A percentile compares a stretch with the other conserved stretches of the same genome.
These are phyloP conservation scores for Diabrotica undecimpunctata DNA, from an alignment of 1,140 invertebrate genomes.

Conservation along the genomic window DNA sequence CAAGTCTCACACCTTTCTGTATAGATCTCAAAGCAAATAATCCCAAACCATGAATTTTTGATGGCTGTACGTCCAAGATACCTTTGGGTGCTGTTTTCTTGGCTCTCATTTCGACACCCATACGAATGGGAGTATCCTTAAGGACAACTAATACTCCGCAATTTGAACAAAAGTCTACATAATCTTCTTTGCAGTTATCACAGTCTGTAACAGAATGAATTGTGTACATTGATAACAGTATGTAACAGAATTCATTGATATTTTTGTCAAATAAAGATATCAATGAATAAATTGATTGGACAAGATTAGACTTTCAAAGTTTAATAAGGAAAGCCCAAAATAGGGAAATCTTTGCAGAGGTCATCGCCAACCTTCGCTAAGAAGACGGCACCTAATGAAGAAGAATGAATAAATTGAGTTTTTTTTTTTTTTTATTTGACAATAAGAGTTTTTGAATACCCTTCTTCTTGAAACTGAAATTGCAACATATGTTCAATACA, in stretches of 20 bases:
- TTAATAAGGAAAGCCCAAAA: no score
- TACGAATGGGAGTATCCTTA: slow-evolving; percentile 22
- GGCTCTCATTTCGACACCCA: slow-evolving; percentile 24
- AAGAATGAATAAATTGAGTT: no score
- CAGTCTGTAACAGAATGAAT: slow-evolving; percentile 25
- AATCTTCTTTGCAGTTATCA: slow-evolving; percentile 29
- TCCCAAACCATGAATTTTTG: slow-evolving; percentile 40
- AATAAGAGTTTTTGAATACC: no score
- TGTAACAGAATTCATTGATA: not conserved
- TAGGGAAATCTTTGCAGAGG: no score
- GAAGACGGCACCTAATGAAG: no score
- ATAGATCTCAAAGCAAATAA: slow-evolving; percentile 46
- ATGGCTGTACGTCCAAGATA: slow-evolving; percentile 18
- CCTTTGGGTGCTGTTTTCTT: slow-evolving; percentile 18
- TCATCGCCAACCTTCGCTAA: no score
- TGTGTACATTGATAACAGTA: not conserved
- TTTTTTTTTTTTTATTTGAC: no score
- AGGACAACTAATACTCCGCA: slow-evolving; percentile 28
- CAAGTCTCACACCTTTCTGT: slow-evolving; percentile 46
- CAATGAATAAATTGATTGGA: not conserved
- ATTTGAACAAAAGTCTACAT: slow-evolving; percentile 28
- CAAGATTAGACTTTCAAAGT: not conserved
- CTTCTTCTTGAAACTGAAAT: no score
- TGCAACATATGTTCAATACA: no score
- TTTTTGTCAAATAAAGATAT: not conserved